Base-by-base conservation (phyloP, 2,113 vertebrate genomes). In the Maccullochella peelii region DNA sequence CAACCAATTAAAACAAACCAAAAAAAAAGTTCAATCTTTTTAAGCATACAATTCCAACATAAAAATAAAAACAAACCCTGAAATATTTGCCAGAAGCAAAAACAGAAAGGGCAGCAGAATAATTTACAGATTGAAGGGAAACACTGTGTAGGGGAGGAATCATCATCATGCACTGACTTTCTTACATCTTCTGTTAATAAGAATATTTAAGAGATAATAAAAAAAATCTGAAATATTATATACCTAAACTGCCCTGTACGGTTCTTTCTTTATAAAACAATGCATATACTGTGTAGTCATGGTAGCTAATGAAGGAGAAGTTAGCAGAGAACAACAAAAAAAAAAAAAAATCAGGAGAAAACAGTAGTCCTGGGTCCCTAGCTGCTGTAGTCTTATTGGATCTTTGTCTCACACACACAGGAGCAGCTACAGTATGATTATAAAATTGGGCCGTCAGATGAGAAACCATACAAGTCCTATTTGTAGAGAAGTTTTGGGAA, bases 171-270 rank as follows among this genome's bases (percentile, higher is more conserved):
- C 97, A 97, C 94, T 95, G 96, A 98, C 95, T 97, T 93, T 97
- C 96, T 98, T 98, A 98, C 97, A 99, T 96, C 97, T 98, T 98
- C 97, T 98, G 97, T 98, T 97, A 97, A 97, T 89, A 93, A 86
- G 91, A 94, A 95, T 97, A 98, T 95, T 97, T 96, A 96, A 86
- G 96, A 95, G 94, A 97, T 94, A 97, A 94, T 89, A 96, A 89
- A 93, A 86, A 4, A 88, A 87, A 84, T 95, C 94, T 95, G 95
- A 96, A 96, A 97, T 96, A 97, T 97, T 96, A 97, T 97, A 97
- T 97, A 97, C 94, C 95, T 96, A 96, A 92, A 95, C 96, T 96
- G 96, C 95, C 95, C 97, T 97, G 96, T 97, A 97, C 97, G 98
- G 95, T 94, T 92, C 66, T 89, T 83, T 86, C 79, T 86, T 86